Base-by-base conservation (phyloP, 2,888 invertebrate genomes). In the Sphinx pinastri region DNA sequence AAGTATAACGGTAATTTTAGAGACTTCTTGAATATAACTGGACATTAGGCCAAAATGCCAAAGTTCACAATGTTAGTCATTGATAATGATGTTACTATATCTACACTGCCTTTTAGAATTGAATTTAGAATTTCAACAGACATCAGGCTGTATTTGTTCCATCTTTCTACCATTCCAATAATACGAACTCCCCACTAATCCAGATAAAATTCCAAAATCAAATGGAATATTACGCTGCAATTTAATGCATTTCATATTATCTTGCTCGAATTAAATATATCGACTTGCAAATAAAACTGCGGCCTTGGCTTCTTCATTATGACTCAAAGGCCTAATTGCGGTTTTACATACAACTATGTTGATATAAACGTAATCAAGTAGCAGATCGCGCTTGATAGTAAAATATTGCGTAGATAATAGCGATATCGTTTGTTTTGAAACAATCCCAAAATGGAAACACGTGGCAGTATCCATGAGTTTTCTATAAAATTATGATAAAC, bases 401-500 rank as follows among this genome's bases (percentile, higher is more conserved):
- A 19, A 16, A 49, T 63, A 49, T 49, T 19, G 16, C 16, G 16
- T 19, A 16, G 12, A 47, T 63, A 19, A 49, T 25, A 0, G 6
- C 47, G 13, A 31, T 16, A 19, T 47, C 47, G 16, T 60, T 47
- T 60, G 47, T 68, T 68, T 47, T 68, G 49, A 14, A 58, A 58
- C 25, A 49, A 14, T 49, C 25, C 49, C 25, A 31, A 67, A 31
- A 14, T 31, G 31, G 0, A 51, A 0, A 31, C 69, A 16, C 16
- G 19, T 47, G 55, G 45, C 68, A 55, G 1, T 3, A 6, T 19
- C 47, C n/a, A 38, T 12, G 38, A 38, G 60, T 69, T 31, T 60
- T 45, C 38, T 12, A 52, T 54, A 69, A 45, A 68, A 69, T 67
- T 68, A 57, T 66, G n/a, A 49, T 11, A 66, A 58, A 55, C 58